Evolutionary conservation across 1,140 invertebrate species (phyloP).

Genomic region (Eupristina koningsbergeri): DNA sequence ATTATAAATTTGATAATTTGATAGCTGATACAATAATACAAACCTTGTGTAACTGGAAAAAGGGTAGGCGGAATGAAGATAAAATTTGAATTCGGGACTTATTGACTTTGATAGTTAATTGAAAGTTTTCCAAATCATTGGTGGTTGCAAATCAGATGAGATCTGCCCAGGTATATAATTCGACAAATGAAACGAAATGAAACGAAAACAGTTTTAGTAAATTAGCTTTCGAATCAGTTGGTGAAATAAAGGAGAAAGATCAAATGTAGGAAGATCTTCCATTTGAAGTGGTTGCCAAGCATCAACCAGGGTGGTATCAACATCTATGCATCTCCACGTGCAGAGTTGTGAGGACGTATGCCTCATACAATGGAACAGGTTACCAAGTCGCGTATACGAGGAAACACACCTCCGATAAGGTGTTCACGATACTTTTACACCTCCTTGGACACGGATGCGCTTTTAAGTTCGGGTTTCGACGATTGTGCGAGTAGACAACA

Average conservation of each 20-base stretch:
- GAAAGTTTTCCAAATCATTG: neutral
- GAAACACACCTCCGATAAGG: neutral
- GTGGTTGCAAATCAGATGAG: too few relatives aligned
- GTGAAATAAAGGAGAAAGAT: neutral
- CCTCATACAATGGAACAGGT: too few relatives aligned
- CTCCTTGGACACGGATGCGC: slow-evolving; percentile 23
- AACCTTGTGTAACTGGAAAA: too few relatives aligned
- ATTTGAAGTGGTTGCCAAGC: neutral
- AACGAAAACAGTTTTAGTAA: neutral
- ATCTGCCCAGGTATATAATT: neutral
- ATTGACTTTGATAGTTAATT: neutral
- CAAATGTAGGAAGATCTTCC: too few relatives aligned
- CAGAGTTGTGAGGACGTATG: too few relatives aligned
- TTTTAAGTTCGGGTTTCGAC: neutral
- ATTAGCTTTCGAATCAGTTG: neutral
- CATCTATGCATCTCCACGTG: too few relatives aligned
- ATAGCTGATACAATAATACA: too few relatives aligned
- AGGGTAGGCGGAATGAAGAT: too few relatives aligned
- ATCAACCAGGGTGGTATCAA: neutral
- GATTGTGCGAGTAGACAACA: slow-evolving; percentile 54
- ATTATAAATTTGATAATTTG: too few relatives aligned
- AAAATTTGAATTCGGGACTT: too few relatives aligned
- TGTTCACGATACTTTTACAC: slow-evolving; percentile 23
- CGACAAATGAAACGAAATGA: neutral
- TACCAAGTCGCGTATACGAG: neutral